These are phyloP conservation scores for Ochropleura plecta DNA, from an alignment of 2,888 invertebrate genomes.

Conservation along the genomic window DNA sequence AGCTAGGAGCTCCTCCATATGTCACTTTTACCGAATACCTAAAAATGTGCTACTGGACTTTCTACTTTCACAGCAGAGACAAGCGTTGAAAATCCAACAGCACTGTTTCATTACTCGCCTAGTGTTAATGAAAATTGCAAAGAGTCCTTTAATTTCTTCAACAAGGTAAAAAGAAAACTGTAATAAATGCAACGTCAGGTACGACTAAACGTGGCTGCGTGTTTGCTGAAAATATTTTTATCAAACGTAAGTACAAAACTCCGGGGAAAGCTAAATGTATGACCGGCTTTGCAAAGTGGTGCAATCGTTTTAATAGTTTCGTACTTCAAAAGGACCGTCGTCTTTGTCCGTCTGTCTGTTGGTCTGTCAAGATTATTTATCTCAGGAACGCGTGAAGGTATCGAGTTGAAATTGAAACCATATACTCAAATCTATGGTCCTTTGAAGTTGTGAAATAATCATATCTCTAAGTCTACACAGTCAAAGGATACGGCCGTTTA, in stretches of 20 bases:
- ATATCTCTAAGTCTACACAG: too few species aligned
- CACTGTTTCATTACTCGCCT: not conserved
- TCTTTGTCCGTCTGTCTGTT: too few species aligned
- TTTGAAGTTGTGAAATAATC: too few species aligned
- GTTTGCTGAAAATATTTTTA: conserved; percentile 35
- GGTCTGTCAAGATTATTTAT: too few species aligned
- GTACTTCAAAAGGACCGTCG: not conserved
- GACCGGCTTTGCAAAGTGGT: conserved; percentile 24
- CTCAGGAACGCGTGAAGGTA: too few species aligned
- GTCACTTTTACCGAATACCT: too few species aligned
- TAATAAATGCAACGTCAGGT: conserved; percentile 30
- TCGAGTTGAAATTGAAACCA: too few species aligned
- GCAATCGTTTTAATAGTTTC: conserved; percentile 1
- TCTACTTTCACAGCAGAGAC: not conserved
- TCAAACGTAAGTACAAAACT: not conserved
- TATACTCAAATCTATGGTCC: too few species aligned
- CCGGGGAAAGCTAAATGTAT: conserved; percentile 17
- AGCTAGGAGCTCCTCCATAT: too few species aligned
- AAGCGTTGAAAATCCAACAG: not conserved
- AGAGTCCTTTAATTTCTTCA: not conserved
- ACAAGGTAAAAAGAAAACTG: conserved; percentile 2
- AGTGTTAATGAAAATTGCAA: not conserved
- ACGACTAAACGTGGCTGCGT: conserved; percentile 5
- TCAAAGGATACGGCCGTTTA: too few species aligned
- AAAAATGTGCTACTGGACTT: not conserved